Evolutionary conservation across 2,888 invertebrate genomes (phyloP), one percentile per base, ranked within the genome.

Genomic region (Fragum fragum): DNA sequence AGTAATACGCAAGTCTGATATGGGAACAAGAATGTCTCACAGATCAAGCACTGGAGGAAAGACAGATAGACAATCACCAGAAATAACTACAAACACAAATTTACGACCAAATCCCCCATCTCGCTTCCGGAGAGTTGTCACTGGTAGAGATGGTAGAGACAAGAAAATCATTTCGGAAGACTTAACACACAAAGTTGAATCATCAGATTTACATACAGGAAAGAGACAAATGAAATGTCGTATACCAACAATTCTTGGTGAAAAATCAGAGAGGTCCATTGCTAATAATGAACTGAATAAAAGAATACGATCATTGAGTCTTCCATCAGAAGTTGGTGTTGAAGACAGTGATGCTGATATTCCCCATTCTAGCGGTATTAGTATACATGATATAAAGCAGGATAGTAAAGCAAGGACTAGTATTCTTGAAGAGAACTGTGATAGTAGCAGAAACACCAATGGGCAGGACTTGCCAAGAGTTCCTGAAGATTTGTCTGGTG

Each of bases 121-220:
- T 59, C 84, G 85, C 36, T 87, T 85, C 47, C 71, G 68, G 47
- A 66, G 74, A 36, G 75, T 77, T 36, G 59, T 55, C 23, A 76
- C 80, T 26, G 83, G 79, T 21, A 59, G 86, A 42, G 88, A 88
- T 18, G n/a, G n/a, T 18, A 47, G 47, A 47, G 32, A 36, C 3
- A 86, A 82, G 66, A 77, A 79, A 59, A 87, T 86, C 75, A 85
- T 88, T 32, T 88, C 88, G n/a, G 90, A 90, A 75, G 87, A 87
- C 80, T 66, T 87, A 18, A 76, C 90, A 36, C 69, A 76, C n/a
- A 88, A 84, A 68, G 39, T 81, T n/a, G 81, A 87, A 29, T 52
- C 42, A 26, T 39, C 63, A 53, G 66, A 66, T 23, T 52, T 71
- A 6, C 53, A 36, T 23, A 57, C 42, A 53, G 23, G 47, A 18